A percentile compares a stretch with the other conserved stretches of the same genome.
These are phyloP conservation scores for Hirtodrosophila trivittata DNA, from an alignment of 2,888 invertebrate species.

Conservation along the genomic window DNA sequence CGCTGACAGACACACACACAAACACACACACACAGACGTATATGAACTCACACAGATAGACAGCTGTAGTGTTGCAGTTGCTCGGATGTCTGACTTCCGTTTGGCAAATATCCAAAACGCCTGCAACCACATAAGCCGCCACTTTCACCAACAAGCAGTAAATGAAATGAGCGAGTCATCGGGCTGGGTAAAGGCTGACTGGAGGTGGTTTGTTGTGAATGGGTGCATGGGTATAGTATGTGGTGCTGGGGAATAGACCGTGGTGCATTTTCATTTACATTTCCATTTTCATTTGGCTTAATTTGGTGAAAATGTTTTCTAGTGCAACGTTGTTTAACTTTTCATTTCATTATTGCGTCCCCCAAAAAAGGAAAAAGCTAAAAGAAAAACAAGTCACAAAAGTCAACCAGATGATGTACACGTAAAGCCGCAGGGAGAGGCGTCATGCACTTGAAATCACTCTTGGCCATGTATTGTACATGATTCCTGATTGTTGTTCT, in stretches of 20 bases:
- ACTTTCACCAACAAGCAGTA: conserved; percentile 34
- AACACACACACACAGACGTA: conserved; percentile 4
- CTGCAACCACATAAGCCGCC: conserved; percentile 53
- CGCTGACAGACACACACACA: not conserved
- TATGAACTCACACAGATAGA: not conserved
- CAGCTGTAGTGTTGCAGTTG: conserved; percentile 25
- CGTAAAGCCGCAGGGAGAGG: not conserved
- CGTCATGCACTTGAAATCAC: conserved; percentile 56
- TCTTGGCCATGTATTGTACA: conserved; percentile 47
- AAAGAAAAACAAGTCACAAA: not conserved
- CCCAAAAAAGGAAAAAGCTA: conserved; percentile 2
- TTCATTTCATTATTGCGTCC: conserved; percentile 65
- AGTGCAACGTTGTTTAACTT: conserved; percentile 53
- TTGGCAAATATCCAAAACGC: conserved; percentile 65
- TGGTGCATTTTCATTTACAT: conserved; percentile 39
- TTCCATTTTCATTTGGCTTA: conserved; percentile 45
- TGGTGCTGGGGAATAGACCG: too few relatives aligned
- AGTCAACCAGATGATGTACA: too few relatives aligned
- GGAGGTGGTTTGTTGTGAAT: not conserved
- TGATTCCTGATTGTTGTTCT: conserved; percentile 31
- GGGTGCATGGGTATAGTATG: too few relatives aligned
- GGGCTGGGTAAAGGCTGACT: not conserved
- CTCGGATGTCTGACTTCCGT: conserved; percentile 41
- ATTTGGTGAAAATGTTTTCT: conserved; percentile 46
- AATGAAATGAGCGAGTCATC: conserved; percentile 25